Evolutionary conservation across 2,888 invertebrate species (phyloP), one percentile per base, ranked within the genome.

Genomic region (Parnassius smintheus): DNA sequence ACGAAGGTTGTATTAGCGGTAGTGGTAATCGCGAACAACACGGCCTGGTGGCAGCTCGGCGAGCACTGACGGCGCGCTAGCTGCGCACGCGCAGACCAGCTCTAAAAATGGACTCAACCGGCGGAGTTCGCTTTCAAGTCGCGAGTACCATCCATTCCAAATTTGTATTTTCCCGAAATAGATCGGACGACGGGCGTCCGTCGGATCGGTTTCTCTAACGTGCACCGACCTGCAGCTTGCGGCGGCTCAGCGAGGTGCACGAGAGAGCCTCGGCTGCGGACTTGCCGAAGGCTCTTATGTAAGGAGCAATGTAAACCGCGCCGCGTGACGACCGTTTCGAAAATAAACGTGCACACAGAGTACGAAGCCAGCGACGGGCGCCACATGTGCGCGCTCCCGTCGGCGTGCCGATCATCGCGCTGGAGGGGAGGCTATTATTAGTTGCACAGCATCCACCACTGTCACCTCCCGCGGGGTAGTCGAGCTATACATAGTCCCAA

Each of bases 131-230:
- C 88, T 89, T 87, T 84, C 88, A 85, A 85, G 81, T 86, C 86
- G 86, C 87, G 87, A 88, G 91, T 88, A 88, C 89, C 88, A 89
- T 89, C 90, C 89, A 88, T 89, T 94, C 95, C 95, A 95, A 95
- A 95, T 95, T 95, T 94, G 95, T 95, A 95, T 95, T 95, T 95
- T 94, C 95, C 94, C 94, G 93, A 95, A 95, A 95, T 94, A 94
- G 89, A 85, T 73, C 78, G 88, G 92, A 84, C 91, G 91, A 90
- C 91, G 88, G 75, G 86, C 88, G 88, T 86, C 84, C 83, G 84
- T 83, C 91, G 90, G 91, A 89, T 90, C 90, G 87, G 90, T 89
- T 91, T 88, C 88, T 85, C 87, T 82, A 83, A 80, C 88, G 88
- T 90, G 88, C 89, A 89, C 81, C 87, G 83, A 82, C 87, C 81